Percentiles rank a stretch among this genome's conserved stretches.
These are phyloP conservation scores for Hermetia illucens DNA, from an alignment of 1,140 invertebrate species.

Conservation along the genomic window DNA sequence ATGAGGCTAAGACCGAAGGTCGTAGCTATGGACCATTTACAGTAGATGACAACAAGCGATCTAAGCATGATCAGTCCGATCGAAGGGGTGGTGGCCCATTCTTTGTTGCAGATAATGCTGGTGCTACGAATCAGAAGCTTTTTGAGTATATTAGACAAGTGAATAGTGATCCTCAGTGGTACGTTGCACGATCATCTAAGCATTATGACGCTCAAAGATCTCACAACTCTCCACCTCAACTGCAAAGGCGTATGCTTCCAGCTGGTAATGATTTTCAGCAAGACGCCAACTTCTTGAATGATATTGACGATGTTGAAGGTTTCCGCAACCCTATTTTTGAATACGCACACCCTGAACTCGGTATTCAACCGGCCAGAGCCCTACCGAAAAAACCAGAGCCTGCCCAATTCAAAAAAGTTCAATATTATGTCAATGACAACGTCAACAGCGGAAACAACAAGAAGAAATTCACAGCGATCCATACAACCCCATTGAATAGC, in stretches of 20 bases:
- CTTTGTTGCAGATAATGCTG: conserved; percentile 40
- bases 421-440: conserved; percentile 28
- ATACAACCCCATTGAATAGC: conserved; percentile 23
- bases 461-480: conserved; percentile 23
- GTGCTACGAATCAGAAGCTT: conserved; percentile 37
- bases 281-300: conserved; percentile 32
- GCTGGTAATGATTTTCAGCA: conserved; percentile 32
- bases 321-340: conserved; percentile 56
- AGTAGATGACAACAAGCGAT: conserved; percentile 26
- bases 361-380: conserved; percentile 54
- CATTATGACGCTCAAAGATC: conserved; percentile 20
- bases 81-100: conserved; percentile 36
- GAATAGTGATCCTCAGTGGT: conserved; percentile 31
- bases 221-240: conserved; percentile 31
- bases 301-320: conserved; percentile 39
- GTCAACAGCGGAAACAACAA: too few relatives aligned
- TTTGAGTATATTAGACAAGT: conserved; percentile 49
- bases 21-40: conserved; percentile 16
- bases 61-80: conserved; percentile 22
- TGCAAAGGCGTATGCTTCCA: conserved; percentile 52
- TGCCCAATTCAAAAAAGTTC: conserved; percentile 30
- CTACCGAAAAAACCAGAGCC: conserved; percentile 26
- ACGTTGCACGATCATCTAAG: conserved; percentile 8
- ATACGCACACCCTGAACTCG: conserved; percentile 62
- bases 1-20: conserved; percentile 4